These are phyloP conservation scores for Tachycineta bicolor DNA, from an alignment of 2,113 vertebrate genomes.

Conservation along the genomic window DNA sequence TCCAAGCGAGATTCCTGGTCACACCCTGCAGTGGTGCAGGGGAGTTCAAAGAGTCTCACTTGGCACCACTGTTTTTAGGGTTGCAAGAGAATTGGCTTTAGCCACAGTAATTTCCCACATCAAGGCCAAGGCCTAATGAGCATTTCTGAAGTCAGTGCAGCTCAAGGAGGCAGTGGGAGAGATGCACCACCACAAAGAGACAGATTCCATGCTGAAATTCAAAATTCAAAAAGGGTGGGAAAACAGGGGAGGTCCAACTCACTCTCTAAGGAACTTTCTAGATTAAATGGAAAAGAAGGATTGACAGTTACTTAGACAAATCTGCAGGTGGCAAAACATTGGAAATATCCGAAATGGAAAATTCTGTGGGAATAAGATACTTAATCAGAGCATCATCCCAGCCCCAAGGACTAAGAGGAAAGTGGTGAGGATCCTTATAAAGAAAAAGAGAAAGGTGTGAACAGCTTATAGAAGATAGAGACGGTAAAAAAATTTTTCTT, in stretches of 20 bases:
- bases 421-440: background rate
- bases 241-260: background rate
- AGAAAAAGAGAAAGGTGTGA: background rate
- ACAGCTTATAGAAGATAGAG: background rate
- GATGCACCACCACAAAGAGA: accelerated
- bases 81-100: background rate
- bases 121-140: background rate
- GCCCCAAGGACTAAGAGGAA: background rate
- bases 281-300: background rate
- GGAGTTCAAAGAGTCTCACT: background rate
- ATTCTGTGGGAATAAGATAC: background rate
- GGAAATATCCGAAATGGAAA: background rate
- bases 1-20: background rate
- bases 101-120: background rate
- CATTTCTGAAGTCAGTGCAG: background rate
- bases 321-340: background rate
- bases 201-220: background rate
- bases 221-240: background rate
- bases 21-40: too few relatives aligned
- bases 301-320: background rate
- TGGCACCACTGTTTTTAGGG: background rate
- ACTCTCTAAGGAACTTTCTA: background rate
- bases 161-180: accelerated
- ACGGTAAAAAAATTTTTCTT: background rate
- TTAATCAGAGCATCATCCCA: background rate